Base-by-base conservation (phyloP, 2,888 invertebrate genomes). In the Hyppa rectilinea region DNA sequence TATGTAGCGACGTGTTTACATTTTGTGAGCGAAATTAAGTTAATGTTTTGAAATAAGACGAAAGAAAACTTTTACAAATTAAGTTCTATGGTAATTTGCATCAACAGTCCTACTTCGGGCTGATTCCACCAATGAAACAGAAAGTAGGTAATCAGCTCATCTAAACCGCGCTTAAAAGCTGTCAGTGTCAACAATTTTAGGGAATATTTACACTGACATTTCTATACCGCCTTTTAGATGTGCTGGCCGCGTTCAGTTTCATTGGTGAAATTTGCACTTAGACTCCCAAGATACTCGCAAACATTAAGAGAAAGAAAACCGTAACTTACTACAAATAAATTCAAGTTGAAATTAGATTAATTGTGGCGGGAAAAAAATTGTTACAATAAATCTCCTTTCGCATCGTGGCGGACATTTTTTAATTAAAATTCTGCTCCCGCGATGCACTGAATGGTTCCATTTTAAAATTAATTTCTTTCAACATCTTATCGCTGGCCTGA, bases 341-440 rank as follows among this genome's bases (percentile, higher is more conserved):
- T 71, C 10, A 65, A 62, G 50, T 69, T 60, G 23, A 73, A 77
- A 80, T 73, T 71, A 77, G 68, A 78, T 74, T 67, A 74, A 68
- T 56, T 71, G 71, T 58, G 58, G 69, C 58, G 38, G 52, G 31
- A 73, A 80, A 78, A n/a, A 80, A 82, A 83, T 34, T 78, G 60
- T 62, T 75, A 43, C 74, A 81, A 83, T 85, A 85, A 85, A 85
- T 85, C 75, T 78, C 59, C 65, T 66, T 82, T 84, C 85, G 66
- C 74, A 72, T 63, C 78, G 80, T 73, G 71, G 75, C 81, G 64
- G 86, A 85, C 85, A 85, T 81, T 85, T 89, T 87, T 90, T 87
- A 89, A 90, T 90, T 90, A 88, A 90, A 90, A 90, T 82, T 85
- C 84, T 83, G 79, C 74, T 84, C 76, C 68, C 72, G 78, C 76